A percentile compares a stretch with the other conserved stretches of the same genome.
Evolutionary conservation across 2,797 vertebrate species (phyloP).

Genomic region (Scarus forsteni): DNA sequence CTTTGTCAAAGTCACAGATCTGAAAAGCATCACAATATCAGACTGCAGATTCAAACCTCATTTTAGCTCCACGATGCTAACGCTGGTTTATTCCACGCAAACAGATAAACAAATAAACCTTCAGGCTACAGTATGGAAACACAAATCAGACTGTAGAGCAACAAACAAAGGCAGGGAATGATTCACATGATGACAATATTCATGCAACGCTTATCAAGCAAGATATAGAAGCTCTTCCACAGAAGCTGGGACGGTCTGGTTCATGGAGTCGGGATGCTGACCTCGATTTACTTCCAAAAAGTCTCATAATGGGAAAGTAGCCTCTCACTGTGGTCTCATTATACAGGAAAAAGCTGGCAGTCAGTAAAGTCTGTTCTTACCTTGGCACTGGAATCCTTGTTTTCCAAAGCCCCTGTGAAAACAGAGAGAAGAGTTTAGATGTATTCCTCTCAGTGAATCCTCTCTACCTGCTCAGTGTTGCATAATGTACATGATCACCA

Average conservation of each 20-base stretch:
- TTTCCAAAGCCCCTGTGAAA: slow-evolving; percentile 96
- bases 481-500: background rate
- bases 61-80: too few relatives aligned
- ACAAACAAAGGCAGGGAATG: background rate
- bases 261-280: background rate
- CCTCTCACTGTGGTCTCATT: too few relatives aligned
- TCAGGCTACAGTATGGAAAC: slow-evolving; percentile 16
- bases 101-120: background rate
- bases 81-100: too few relatives aligned
- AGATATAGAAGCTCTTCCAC: too few relatives aligned
- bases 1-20: background rate
- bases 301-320: too few relatives aligned
- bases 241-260: too few relatives aligned
- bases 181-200: too few relatives aligned
- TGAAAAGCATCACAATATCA: background rate
- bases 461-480: background rate
- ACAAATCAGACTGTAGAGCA: slow-evolving; percentile 1
- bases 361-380: slow-evolving; percentile 79
- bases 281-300: background rate
- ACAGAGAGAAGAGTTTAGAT: slow-evolving; percentile 55
- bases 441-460: slow-evolving; percentile 11
- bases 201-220: too few relatives aligned
- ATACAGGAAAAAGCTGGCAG: background rate
- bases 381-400: slow-evolving; percentile 99
- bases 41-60: background rate